phyloP scores from a whole-genome alignment of 2,888 invertebrate genomes.

The Mycalesis mineus region DNA sequence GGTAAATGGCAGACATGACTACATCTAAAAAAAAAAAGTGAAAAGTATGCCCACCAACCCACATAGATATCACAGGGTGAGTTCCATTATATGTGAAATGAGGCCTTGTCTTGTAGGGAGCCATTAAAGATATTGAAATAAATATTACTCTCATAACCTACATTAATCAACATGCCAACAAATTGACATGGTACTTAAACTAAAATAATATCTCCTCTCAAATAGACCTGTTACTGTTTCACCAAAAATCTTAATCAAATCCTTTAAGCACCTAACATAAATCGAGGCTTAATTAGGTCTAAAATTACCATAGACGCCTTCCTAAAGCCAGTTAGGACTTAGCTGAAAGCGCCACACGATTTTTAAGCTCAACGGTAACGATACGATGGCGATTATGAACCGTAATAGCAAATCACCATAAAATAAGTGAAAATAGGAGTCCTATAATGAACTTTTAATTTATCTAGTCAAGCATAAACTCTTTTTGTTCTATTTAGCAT shows the following conservation, averaged over 20 bases:
- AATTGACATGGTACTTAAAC: not conserved
- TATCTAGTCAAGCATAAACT: too few species aligned
- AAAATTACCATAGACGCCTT: constrained; percentile 23
- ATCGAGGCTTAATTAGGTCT: constrained; percentile 26
- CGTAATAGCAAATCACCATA: not conserved
- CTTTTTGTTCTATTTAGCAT: too few species aligned
- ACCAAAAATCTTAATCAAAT: constrained; percentile 12
- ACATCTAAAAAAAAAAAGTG: too few species aligned
- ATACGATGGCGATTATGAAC: not conserved
- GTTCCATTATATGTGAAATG: too few species aligned
- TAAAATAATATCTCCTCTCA: not conserved
- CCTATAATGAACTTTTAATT: too few species aligned
- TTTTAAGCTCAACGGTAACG: not conserved
- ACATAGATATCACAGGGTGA: too few species aligned
- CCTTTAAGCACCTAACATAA: constrained; percentile 19
- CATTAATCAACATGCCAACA: not conserved
- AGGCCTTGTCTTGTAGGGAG: too few species aligned
- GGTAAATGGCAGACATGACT: constrained; percentile 41
- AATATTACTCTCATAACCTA: too few species aligned
- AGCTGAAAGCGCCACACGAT: constrained; percentile 35
- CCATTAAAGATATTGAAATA: not conserved
- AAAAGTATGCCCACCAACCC: too few species aligned
- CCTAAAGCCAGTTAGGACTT: constrained; percentile 28
- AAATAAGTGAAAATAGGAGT: too few species aligned
- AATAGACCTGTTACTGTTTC: not conserved